Evolutionary conservation across 2,113 vertebrate genomes (phyloP).

Genomic region (Coregonus clupeaformis): DNA sequence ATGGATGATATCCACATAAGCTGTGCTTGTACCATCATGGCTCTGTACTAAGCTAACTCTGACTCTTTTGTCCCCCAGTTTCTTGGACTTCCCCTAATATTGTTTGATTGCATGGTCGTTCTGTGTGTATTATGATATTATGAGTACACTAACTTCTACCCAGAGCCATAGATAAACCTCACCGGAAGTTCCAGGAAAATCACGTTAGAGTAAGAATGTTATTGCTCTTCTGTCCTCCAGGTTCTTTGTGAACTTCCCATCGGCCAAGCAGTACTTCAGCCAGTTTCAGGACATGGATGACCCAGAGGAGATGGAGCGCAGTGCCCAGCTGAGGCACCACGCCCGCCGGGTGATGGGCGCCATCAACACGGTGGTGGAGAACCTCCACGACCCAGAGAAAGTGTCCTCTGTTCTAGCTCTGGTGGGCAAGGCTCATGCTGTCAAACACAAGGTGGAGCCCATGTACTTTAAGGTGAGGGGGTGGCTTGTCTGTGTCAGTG

Average conservation of each 20-base stretch:
- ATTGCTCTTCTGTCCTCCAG: constrained; percentile 54
- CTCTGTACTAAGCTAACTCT: too few relatives aligned
- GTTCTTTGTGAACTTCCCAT: constrained; percentile 96
- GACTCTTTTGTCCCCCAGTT: too few relatives aligned
- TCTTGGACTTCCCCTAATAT: too few relatives aligned
- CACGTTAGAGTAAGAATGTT: too few relatives aligned
- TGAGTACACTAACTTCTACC: too few relatives aligned
- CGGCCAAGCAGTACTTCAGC: constrained; percentile 96
- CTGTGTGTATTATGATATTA: too few relatives aligned
- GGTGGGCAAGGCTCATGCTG: constrained; percentile 91
- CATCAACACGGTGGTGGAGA: constrained; percentile 87
- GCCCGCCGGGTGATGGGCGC: constrained; percentile 84
- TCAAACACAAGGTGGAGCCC: constrained; percentile 97
- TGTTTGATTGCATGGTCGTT: too few relatives aligned
- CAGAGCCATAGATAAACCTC: too few relatives aligned
- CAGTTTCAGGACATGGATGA: constrained; percentile 86
- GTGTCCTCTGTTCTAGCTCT: constrained; percentile 87
- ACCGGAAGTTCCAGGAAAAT: too few relatives aligned
- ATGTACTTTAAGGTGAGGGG: constrained; percentile 91
- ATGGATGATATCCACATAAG: too few relatives aligned
- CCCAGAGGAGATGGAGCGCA: constrained; percentile 77
- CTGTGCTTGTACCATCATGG: too few relatives aligned
- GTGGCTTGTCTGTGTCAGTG: too few relatives aligned
- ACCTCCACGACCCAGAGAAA: constrained; percentile 88
- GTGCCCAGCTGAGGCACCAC: constrained; percentile 84